phyloP scores from a whole-genome alignment of 2,888 invertebrate species.

The Habroteleia sp. region DNA sequence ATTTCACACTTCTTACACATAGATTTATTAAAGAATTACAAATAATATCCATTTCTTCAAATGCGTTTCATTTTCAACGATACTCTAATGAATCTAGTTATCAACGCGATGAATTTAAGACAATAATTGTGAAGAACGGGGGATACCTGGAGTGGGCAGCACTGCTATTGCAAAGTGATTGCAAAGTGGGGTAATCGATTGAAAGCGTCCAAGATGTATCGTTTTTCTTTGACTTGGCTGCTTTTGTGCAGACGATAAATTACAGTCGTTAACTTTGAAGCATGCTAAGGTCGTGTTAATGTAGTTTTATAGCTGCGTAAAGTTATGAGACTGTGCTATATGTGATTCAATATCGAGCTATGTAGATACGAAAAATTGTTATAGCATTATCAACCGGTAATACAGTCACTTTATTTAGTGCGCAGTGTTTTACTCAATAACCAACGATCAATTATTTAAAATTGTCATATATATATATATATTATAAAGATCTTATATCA shows the following conservation, averaged over 20 bases:
- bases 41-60: neutral
- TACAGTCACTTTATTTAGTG: conserved; percentile 56
- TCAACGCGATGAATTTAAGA: conserved; percentile 21
- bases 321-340: conserved; percentile 56
- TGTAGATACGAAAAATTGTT: conserved; percentile 62
- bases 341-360: conserved; percentile 58
- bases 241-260: conserved; percentile 54
- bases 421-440: conserved; percentile 52
- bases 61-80: too few relatives aligned
- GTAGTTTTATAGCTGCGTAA: conserved; percentile 57
- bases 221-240: conserved; percentile 57
- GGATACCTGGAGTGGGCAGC: conserved; percentile 39
- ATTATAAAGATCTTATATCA: too few relatives aligned
- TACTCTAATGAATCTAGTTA: conserved; percentile 28
- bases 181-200: conserved; percentile 56
- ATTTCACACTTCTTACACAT: too few relatives aligned
- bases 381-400: conserved; percentile 54
- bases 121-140: conserved; percentile 43
- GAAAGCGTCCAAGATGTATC: conserved; percentile 53
- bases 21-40: too few relatives aligned
- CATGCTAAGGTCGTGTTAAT: conserved; percentile 51
- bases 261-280: conserved; percentile 56
- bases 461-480: conserved; percentile 51
- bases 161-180: conserved; percentile 53
- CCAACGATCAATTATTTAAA: conserved; percentile 49